These are phyloP conservation scores for Calliphora vicina DNA, from an alignment of 1,140 invertebrate species.

Conservation along the genomic window DNA sequence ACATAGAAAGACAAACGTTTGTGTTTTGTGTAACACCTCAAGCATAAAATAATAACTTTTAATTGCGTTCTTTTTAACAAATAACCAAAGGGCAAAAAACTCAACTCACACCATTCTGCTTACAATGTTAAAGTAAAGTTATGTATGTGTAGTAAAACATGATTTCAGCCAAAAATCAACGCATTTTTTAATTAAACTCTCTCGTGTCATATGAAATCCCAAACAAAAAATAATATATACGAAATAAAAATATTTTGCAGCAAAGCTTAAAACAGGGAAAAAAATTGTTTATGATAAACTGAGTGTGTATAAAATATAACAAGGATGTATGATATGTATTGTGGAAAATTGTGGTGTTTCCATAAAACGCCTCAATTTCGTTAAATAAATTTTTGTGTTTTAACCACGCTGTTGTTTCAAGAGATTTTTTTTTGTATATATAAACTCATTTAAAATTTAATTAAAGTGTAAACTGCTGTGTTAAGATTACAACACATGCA, in stretches of 20 bases:
- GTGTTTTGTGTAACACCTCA: constrained; percentile 11
- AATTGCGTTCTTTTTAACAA: constrained; percentile 20
- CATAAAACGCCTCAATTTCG: neutral
- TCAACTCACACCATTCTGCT: neutral
- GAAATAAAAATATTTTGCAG: no score
- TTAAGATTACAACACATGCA: constrained; percentile 34
- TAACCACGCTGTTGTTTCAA: neutral
- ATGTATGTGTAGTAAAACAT: neutral
- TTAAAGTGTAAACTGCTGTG: constrained; percentile 38
- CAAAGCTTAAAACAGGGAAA: no score
- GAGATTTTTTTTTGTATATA: neutral
- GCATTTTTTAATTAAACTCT: constrained; percentile 28
- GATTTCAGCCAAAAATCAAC: neutral
- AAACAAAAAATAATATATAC: neutral
- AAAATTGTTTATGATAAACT: no score
- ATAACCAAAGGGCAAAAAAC: neutral
- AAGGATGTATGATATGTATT: neutral
- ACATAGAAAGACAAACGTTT: neutral
- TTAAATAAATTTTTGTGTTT: constrained; percentile 25
- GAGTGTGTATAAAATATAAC: neutral
- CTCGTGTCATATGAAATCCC: neutral
- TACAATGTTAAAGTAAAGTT: neutral
- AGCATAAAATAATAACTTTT: constrained; percentile 33
- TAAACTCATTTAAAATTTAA: constrained; percentile 39
- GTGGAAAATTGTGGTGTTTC: neutral